Base-by-base conservation (phyloP, 2,888 invertebrate genomes). In the Yponomeuta cagnagella region DNA sequence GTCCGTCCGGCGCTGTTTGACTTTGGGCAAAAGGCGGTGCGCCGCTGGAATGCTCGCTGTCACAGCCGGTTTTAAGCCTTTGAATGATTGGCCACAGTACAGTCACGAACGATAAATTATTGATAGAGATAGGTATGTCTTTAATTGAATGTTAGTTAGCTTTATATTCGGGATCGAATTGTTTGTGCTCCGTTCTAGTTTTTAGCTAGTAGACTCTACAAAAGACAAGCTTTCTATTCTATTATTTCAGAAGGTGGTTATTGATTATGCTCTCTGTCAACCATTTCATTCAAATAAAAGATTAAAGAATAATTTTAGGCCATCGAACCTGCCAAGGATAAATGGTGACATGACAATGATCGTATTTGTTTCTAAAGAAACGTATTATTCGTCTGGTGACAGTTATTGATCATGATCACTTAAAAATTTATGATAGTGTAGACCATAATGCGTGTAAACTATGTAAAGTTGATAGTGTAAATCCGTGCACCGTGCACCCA, bases 41-140 rank as follows among this genome's bases (percentile, higher is more conserved):
- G 68, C 68, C 68, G 48, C 68, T 71, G 74, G 75, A 75, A 75
- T 74, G 75, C 72, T 71, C 76, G 74, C 77, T 80, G 80, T 81
- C 82, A 78, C 77, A 80, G 80, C 79, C 79, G 80, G 80, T 80
- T 81, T 77, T 72, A 77, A 78, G 75, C 79, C 76, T 74, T 76
- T 77, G 77, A 77, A 83, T 82, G 83, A 83, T 84, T 82, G 82
- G 80, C 80, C 78, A 79, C 79, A 82, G 80, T 78, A 78, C 77
- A 78, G 81, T 81, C 83, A 84, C 82, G 82, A 79, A 74, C 75
- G 73, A 72, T 74, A 74, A 78, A 75, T 76, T 78, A 81, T 79
- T 79, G 81, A 81, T 79, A 79, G 75, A 70, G 74, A 76, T 76
- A 58, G 52, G 52, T 58, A 74, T 72, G 73, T 68, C 74, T 71